Percentiles rank a stretch among this genome's conserved stretches.
Evolutionary conservation across 2,888 invertebrate species (phyloP).

Genomic region (Watsonalla binaria): DNA sequence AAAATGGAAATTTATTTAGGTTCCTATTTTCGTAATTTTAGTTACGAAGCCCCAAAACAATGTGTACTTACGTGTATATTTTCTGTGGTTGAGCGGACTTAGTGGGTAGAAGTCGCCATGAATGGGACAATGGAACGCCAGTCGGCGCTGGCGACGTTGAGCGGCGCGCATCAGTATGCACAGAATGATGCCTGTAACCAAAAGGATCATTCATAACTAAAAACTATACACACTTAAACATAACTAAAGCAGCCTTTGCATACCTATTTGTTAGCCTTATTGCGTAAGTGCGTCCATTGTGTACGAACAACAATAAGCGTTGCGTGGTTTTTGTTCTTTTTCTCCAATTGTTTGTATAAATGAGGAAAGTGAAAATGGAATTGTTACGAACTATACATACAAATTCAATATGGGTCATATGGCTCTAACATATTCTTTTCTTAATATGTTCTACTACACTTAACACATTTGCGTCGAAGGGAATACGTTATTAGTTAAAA

Average conservation of each 20-base stretch:
- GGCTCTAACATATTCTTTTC: too few species aligned
- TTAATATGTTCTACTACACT: too few species aligned
- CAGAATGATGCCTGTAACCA: constrained; percentile 78
- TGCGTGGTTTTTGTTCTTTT: background rate
- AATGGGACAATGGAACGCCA: constrained; percentile 87
- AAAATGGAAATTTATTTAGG: too few species aligned
- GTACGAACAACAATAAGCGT: background rate
- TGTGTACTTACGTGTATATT: constrained; percentile 70
- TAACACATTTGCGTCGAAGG: too few species aligned
- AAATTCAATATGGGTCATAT: background rate
- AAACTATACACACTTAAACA: background rate
- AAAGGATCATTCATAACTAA: constrained; percentile 10
- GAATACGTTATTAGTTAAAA: too few species aligned
- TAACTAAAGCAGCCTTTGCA: background rate
- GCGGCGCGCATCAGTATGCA: constrained; percentile 84
- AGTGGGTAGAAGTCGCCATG: constrained; percentile 88
- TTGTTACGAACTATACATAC: background rate
- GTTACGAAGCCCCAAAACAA: too few species aligned
- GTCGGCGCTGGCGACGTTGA: constrained; percentile 81
- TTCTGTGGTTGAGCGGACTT: constrained; percentile 80
- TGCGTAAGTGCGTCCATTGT: background rate
- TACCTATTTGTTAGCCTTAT: background rate
- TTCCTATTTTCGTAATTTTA: too few species aligned
- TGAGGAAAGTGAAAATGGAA: background rate
- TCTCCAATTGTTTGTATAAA: background rate